Percentiles rank a stretch among this genome's conserved stretches.
phyloP scores from a whole-genome alignment of 2,797 vertebrate genomes.

The Myotis pilosus region DNA sequence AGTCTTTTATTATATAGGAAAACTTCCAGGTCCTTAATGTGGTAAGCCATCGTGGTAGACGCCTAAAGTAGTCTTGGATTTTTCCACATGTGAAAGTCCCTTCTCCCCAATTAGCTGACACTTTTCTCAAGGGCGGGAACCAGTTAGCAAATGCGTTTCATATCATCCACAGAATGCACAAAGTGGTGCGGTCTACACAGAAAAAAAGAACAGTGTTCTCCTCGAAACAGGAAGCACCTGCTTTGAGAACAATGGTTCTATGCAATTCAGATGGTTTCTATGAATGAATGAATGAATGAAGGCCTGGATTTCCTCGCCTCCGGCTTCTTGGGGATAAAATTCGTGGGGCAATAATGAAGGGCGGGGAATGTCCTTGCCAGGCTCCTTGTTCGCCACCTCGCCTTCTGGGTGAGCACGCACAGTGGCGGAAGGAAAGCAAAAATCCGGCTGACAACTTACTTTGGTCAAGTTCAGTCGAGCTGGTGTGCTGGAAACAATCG shows the following conservation, averaged over 20 bases:
- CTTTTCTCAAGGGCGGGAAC: background rate
- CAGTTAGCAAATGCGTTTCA: background rate
- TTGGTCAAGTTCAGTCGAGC: background rate
- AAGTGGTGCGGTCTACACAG: background rate
- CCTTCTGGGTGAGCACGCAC: background rate
- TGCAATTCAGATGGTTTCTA: background rate
- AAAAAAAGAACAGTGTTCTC: background rate
- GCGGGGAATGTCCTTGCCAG: background rate
- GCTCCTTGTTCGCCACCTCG: background rate
- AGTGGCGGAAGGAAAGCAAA: background rate
- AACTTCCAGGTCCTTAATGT: background rate
- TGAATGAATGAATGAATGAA: background rate
- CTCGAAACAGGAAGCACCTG: background rate
- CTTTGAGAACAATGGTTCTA: background rate
- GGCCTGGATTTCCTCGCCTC: background rate
- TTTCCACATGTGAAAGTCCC: background rate
- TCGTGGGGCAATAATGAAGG: background rate
- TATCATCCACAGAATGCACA: background rate
- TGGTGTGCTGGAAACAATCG: background rate
- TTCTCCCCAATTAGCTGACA: background rate
- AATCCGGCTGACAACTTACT: too few species aligned
- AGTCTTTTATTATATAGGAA: background rate
- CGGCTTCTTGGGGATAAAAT: background rate
- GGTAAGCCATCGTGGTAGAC: rapidly evolving
- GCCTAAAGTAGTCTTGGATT: background rate